These are phyloP conservation scores for Lagenorhynchus albirostris DNA, from an alignment of 2,113 vertebrate genomes.

Conservation along the genomic window DNA sequence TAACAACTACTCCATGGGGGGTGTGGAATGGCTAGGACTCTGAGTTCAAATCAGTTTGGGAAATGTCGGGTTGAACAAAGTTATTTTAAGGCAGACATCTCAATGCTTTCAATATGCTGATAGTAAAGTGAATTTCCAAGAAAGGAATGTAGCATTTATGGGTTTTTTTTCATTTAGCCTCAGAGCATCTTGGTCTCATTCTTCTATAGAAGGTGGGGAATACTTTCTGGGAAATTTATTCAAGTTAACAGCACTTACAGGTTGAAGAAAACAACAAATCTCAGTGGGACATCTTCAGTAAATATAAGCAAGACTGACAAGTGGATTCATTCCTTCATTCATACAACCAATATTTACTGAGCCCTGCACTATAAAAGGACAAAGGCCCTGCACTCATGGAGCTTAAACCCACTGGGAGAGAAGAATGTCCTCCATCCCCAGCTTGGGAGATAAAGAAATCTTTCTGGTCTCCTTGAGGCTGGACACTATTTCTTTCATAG, in stretches of 20 bases:
- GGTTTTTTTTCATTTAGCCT: not conserved
- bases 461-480: slow-evolving; percentile 19
- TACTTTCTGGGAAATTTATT: slow-evolving; percentile 39
- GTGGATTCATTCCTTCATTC: slow-evolving; percentile 24
- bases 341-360: slow-evolving; percentile 17
- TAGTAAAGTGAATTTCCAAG: slow-evolving; percentile 25
- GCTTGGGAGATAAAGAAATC: slow-evolving; percentile 14
- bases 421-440: slow-evolving; percentile 2
- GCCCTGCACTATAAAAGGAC: not conserved
- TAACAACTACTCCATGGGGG: not conserved
- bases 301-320: slow-evolving; percentile 32
- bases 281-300: slow-evolving; percentile 10
- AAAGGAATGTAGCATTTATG: not conserved
- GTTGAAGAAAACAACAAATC: slow-evolving; percentile 33
- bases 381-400: not conserved
- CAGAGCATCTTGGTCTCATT: not conserved
- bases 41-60: not conserved
- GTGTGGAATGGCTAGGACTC: not conserved
- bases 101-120: not conserved
- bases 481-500: slow-evolving; percentile 46
- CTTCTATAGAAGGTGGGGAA: not conserved
- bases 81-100: not conserved
- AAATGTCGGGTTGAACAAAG: slow-evolving; percentile 8
- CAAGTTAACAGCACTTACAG: slow-evolving; percentile 6
- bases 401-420: not conserved